Evolutionary conservation across 2,888 invertebrate genomes (phyloP).

Genomic region (Nasonovia ribisnigri): DNA sequence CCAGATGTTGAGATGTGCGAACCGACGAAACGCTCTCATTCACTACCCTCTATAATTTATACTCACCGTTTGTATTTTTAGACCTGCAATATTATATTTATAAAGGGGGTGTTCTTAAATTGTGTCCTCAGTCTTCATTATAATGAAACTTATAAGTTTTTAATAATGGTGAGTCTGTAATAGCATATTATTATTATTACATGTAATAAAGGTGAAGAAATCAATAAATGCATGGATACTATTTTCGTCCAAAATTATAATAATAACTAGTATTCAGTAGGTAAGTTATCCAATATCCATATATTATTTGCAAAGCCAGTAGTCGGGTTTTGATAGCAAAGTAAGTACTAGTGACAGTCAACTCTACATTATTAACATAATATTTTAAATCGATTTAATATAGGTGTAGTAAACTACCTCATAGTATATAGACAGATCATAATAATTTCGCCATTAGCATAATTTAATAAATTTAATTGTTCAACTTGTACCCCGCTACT

Average conservation of each 20-base stretch:
- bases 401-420: too few species aligned
- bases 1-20: constrained; percentile 37
- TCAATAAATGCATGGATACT: not conserved
- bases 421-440: too few species aligned
- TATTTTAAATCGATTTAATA: too few species aligned
- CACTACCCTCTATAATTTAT: not conserved
- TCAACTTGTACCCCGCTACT: too few species aligned
- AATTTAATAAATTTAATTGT: too few species aligned
- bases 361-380: too few species aligned
- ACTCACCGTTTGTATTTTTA: constrained; percentile 4
- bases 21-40: not conserved
- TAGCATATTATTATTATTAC: too few species aligned
- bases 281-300: not conserved
- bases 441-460: too few species aligned
- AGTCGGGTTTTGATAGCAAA: too few species aligned
- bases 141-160: too few species aligned
- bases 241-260: not conserved
- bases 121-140: not conserved
- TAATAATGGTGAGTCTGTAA: not conserved
- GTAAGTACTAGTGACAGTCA: too few species aligned
- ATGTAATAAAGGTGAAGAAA: not conserved
- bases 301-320: too few species aligned
- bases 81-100: not conserved
- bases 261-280: not conserved
- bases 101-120: not conserved